Base-by-base conservation (phyloP, 2,888 invertebrate genomes). In the Belgica antarctica region DNA sequence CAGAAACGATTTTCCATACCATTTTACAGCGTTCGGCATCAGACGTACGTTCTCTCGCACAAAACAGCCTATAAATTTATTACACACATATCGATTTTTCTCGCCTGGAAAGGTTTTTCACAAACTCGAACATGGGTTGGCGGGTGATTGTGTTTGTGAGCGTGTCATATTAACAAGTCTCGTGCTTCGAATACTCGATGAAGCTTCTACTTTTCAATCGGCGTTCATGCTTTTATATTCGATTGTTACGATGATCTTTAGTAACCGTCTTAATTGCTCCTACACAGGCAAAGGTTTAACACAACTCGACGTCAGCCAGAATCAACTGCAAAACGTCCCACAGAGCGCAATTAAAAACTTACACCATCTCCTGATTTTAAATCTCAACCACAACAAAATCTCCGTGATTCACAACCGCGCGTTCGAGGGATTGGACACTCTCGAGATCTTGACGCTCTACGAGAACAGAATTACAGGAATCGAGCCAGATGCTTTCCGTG, bases 381-480 rank as follows among this genome's bases (percentile, higher is more conserved):
- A 94, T 80, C 85, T 94, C 82, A 94, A 94, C 81, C 91, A 92
- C 80, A 95, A 95, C 79, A 85, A 85, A 81, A 91, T 95, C 75
- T 85, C 84, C 61, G 87, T 86, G 68, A 83, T 95, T 31, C 92
- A 91, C 76, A 86, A 86, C 72, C 86, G 86, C 73, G 94, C 94
- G 8, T 94, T 95, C 77, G 87, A 90, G 76, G 94, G 94, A 0
- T 82, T 94, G 74, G 91, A 91, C 76, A 92, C 93, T 1, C 80
- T 94, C 73, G 92, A 94, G 78, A 91, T 94, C 73, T 84, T 95
- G 41, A 92, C 91, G 10, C 81, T 94, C 34, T 94, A 94, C 78
- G 94, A 92, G 79, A 93, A 93, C 78, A 88, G 87, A 81, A 89
- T 94, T 76, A 85, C 86, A 74, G 84, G 82, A 68, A 87, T 94